Conservation (phyloP, 2,797 vertebrate species). For the Apodemus agrarius region DNA sequence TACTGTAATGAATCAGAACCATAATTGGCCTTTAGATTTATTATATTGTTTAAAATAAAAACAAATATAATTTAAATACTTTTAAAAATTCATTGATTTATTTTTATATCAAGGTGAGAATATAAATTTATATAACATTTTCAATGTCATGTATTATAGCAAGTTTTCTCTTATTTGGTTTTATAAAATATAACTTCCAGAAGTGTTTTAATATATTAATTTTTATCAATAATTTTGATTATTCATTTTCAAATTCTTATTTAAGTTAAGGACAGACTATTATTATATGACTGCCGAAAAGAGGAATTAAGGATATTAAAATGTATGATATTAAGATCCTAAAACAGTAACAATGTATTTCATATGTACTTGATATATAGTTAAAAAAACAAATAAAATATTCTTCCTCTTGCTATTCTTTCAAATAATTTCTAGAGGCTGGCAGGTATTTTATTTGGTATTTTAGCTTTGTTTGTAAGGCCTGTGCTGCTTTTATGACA, state of each 20-base stretch:
- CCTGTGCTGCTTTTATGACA: conserved; percentile 1
- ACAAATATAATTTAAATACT: conserved; percentile 23
- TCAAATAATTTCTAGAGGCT: not conserved
- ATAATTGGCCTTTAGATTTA: not conserved
- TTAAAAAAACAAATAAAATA: not conserved
- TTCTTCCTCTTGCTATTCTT: conserved; percentile 8
- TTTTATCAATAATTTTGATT: not conserved
- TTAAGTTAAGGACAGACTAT: not conserved
- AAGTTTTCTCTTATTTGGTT: not conserved
- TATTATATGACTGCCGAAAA: not conserved
- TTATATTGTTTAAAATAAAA: conserved; percentile 32
- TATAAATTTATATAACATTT: not conserved
- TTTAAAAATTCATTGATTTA: not conserved
- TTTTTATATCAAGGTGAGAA: not conserved
- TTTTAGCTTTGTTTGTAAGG: not conserved
- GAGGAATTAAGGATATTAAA: not conserved
- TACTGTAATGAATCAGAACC: not conserved
- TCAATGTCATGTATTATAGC: not conserved
- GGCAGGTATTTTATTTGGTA: not conserved
- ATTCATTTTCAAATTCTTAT: not conserved
- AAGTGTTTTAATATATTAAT: conserved; percentile 39
- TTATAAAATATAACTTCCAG: not conserved
- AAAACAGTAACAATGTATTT: conserved; percentile 13
- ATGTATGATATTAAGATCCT: not conserved
- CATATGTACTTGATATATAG: not conserved